Evolutionary conservation across 2,113 vertebrate species (phyloP).

Genomic region (Morone chrysops): DNA sequence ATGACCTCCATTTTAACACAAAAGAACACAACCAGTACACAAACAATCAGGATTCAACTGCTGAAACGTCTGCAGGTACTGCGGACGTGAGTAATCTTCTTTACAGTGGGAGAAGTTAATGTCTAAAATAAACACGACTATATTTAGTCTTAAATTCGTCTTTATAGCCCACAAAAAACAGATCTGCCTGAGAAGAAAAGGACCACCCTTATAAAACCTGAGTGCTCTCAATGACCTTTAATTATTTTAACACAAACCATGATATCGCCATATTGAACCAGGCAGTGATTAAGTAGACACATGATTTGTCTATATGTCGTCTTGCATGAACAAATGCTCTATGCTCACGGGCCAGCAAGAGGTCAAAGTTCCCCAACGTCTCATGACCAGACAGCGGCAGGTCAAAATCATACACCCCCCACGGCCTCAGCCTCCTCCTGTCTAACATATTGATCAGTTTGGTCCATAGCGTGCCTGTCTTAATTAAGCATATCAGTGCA

Average conservation of each 20-base stretch:
- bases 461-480: neutral
- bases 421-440: slow-evolving; percentile 6
- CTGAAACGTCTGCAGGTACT: slow-evolving; percentile 8
- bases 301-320: slow-evolving; percentile 31
- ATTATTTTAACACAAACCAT: slow-evolving; percentile 25
- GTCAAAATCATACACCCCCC: slow-evolving; percentile 43
- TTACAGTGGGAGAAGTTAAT: slow-evolving; percentile 1
- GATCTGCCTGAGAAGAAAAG: neutral
- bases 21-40: slow-evolving; percentile 22
- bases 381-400: slow-evolving; percentile 53
- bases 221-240: neutral
- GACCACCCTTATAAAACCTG: slow-evolving; percentile 5
- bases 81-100: slow-evolving; percentile 17
- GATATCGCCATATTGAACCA: slow-evolving; percentile 28
- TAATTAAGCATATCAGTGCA: slow-evolving; percentile 53
- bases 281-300: slow-evolving; percentile 38
- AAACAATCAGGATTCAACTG: neutral
- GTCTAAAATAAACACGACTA: slow-evolving; percentile 26
- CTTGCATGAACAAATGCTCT: slow-evolving; percentile 10
- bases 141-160: slow-evolving; percentile 23
- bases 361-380: slow-evolving; percentile 71
- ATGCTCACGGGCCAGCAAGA: slow-evolving; percentile 21
- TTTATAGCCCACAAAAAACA: slow-evolving; percentile 7
- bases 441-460: slow-evolving; percentile 62
- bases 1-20: slow-evolving; percentile 31